These are phyloP conservation scores for Ptychoptera albimana DNA, from an alignment of 2,888 invertebrate genomes.

Conservation along the genomic window DNA sequence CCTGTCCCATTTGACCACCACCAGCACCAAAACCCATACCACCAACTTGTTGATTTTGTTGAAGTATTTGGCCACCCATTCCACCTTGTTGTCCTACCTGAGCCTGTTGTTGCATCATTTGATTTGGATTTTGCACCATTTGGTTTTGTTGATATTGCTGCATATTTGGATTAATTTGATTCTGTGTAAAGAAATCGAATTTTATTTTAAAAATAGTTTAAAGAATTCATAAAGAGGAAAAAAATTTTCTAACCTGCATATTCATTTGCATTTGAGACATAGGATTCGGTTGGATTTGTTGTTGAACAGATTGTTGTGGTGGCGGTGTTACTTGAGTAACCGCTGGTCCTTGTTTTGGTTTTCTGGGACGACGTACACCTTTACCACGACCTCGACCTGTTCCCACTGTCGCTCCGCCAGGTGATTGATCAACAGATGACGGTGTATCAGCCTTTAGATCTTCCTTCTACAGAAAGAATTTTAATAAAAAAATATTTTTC, in stretches of 20 bases:
- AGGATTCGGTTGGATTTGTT: conserved; percentile 28
- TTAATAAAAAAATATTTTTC: not conserved
- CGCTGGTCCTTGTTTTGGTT: conserved; percentile 19
- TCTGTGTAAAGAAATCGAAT: conserved; percentile 10
- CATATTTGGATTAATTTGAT: conserved; percentile 29
- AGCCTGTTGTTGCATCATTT: conserved; percentile 30
- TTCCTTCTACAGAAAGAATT: conserved; percentile 32
- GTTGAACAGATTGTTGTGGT: conserved; percentile 16
- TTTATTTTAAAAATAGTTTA: no score
- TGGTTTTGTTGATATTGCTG: conserved; percentile 25
- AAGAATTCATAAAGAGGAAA: no score
- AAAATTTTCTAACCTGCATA: conserved; percentile 19
- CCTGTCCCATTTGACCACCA: conserved; percentile 1
- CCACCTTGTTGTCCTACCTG: not conserved
- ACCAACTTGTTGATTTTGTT: conserved; percentile 3
- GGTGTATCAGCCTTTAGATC: conserved; percentile 49
- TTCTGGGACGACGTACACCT: conserved; percentile 25
- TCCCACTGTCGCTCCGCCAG: conserved; percentile 24
- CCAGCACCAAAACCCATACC: conserved; percentile 1
- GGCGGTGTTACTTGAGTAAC: conserved; percentile 17
- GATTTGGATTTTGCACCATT: conserved; percentile 34
- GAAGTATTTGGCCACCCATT: not conserved
- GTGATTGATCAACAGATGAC: conserved; percentile 31
- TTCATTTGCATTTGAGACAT: conserved; percentile 31
- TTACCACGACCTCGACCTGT: conserved; percentile 23